A percentile compares a stretch with the other conserved stretches of the same genome.
Conservation (phyloP, 2,797 vertebrate genomes). For the Oreochromis grahami region DNA sequence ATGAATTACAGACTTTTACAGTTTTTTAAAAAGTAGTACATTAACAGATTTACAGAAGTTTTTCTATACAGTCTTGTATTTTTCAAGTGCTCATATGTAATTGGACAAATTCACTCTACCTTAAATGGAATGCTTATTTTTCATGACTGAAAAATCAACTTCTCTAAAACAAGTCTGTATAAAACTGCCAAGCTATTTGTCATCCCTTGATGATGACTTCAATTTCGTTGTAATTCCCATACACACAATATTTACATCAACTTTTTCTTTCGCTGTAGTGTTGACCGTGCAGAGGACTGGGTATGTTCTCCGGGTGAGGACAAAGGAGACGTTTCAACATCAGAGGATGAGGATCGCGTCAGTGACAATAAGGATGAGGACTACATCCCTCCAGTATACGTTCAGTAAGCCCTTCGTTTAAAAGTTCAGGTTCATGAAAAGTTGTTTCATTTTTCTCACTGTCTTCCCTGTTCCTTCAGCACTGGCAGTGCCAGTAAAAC, state of each 20-base stretch:
- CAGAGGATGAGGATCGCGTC: background rate
- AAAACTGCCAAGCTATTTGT: background rate
- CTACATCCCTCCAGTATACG: background rate
- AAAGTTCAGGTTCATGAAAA: background rate
- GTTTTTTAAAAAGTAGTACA: background rate
- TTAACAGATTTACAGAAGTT: background rate
- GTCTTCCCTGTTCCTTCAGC: background rate
- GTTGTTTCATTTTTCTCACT: background rate
- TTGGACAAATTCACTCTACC: background rate
- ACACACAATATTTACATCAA: background rate
- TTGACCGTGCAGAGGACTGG: background rate
- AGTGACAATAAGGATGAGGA: background rate
- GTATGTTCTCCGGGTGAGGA: background rate
- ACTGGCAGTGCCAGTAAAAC: background rate
- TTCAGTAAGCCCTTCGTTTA: background rate
- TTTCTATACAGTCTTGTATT: background rate
- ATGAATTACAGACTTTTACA: background rate
- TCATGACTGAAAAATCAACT: background rate
- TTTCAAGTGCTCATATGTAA: background rate
- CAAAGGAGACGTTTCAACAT: background rate
- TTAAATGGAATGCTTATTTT: background rate
- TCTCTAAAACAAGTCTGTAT: background rate
- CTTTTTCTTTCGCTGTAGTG: background rate
- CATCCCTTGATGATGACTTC: background rate
- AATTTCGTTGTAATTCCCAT: background rate